Percentiles rank a stretch among this genome's conserved stretches.
Evolutionary conservation across 2,888 invertebrate species (phyloP).

Genomic region (Theodoxus fluviatilis): DNA sequence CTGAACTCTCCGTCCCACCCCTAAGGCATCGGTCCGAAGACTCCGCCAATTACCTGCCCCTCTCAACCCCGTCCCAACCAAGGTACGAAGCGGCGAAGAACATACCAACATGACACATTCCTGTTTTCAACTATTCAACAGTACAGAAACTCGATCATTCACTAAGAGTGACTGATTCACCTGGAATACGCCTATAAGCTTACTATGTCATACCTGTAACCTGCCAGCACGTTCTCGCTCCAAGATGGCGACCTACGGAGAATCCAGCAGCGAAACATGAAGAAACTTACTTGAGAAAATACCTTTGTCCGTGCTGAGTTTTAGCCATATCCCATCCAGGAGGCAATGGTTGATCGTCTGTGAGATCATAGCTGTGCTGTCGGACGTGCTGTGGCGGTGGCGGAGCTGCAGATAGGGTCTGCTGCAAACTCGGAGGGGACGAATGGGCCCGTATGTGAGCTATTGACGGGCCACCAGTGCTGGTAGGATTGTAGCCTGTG

Average conservation of each 20-base stretch:
- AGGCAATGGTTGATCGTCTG: conserved; percentile 63
- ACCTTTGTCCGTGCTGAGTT: conserved; percentile 64
- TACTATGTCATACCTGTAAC: conserved; percentile 18
- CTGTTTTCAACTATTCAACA: too few relatives aligned
- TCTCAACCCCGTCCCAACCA: too few relatives aligned
- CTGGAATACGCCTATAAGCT: not conserved
- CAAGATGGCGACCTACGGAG: conserved; percentile 30
- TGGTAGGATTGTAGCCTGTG: conserved; percentile 73
- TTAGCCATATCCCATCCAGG: conserved; percentile 66
- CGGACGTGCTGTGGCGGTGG: conserved; percentile 66
- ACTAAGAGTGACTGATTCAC: not conserved
- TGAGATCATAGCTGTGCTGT: conserved; percentile 65
- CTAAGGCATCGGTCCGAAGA: too few relatives aligned
- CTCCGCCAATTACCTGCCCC: too few relatives aligned
- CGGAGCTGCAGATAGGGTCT: conserved; percentile 71
- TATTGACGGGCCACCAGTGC: conserved; percentile 73
- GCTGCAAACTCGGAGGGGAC: conserved; percentile 93
- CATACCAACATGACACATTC: too few relatives aligned
- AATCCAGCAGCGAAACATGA: conserved; percentile 16
- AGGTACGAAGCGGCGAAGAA: too few relatives aligned
- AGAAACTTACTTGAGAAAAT: conserved; percentile 64
- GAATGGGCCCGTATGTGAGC: conserved; percentile 93
- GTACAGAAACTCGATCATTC: not conserved
- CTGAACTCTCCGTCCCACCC: too few relatives aligned
- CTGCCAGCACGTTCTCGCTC: conserved; percentile 20